These are phyloP conservation scores for Coenonympha glycerion DNA, from an alignment of 2,888 invertebrate genomes.

Conservation along the genomic window DNA sequence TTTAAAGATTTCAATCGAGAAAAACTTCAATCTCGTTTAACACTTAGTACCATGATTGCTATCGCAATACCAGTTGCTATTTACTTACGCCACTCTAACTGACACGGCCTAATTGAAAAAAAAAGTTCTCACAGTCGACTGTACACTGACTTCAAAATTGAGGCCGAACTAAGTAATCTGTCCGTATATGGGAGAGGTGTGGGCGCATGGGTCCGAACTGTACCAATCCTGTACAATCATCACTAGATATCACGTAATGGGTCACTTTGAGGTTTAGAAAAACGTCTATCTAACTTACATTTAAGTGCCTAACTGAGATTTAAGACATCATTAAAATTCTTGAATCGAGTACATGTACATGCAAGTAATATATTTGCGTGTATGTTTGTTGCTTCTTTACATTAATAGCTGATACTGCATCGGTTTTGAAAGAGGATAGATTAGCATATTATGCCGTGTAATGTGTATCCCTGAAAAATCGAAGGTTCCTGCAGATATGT, in stretches of 20 bases:
- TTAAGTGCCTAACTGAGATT: not conserved
- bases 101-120: constrained; percentile 26
- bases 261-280: not conserved
- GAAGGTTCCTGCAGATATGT: too few relatives aligned
- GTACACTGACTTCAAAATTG: constrained; percentile 31
- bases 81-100: constrained; percentile 28
- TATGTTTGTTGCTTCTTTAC: too few relatives aligned
- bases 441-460: too few relatives aligned
- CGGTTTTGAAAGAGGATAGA: too few relatives aligned
- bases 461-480: too few relatives aligned
- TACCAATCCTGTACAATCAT: constrained; percentile 25
- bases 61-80: constrained; percentile 12
- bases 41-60: constrained; percentile 1
- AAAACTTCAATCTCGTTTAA: constrained; percentile 2
- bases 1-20: constrained; percentile 2
- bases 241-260: constrained; percentile 11
- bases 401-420: too few relatives aligned
- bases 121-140: constrained; percentile 27
- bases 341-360: too few relatives aligned
- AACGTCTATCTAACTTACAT: not conserved
- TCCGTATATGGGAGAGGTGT: constrained; percentile 40
- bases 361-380: too few relatives aligned
- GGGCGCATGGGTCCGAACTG: constrained; percentile 45
- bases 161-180: constrained; percentile 41
- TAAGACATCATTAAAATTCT: too few relatives aligned